Base-by-base conservation (phyloP, 2,113 vertebrate genomes). In the Heterocephalus glaber region DNA sequence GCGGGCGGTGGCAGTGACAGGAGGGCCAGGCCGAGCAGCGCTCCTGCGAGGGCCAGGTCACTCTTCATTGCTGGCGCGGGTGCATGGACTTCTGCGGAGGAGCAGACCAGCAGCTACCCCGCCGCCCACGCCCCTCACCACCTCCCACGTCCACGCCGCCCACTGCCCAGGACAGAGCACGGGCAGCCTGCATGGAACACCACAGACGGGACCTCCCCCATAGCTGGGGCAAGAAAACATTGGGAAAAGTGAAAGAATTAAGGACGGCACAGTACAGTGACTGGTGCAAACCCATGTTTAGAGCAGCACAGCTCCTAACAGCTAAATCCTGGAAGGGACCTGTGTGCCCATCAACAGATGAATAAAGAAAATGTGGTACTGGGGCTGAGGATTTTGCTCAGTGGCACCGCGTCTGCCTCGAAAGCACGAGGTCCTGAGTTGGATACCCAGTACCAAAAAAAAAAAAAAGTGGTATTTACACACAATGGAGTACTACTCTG, bases 11-110 rank as follows among this genome's bases (percentile, higher is more conserved):
- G 97, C 96, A 99, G 97, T 54, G 98, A 98, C 98, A 99, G 98
- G 98, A 98, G 98, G 98, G 98, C 97, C 97, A 99, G 97, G 97
- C 98, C 98, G 97, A 99, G 95, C 90, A 99, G 96, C 86, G 98
- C 94, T 86, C 98, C 95, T 74, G 98, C 96, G 72, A 99, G 97
- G 90, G 98, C 97, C 98, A 98, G 98, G 97, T 98, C 98, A 97
- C 97, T 98, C 98, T 96, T 98, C 99, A 99, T 99, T 95, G 97
- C 56, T 4, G 56, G 54, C 12, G 11, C 12, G 54, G 54, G 56
- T 17, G 17, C 56, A 58, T 58, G 56, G 17, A 20, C 56, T 58
- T 17, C 56, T 58, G 17, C 17, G 56, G 56, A 58, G 56, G 56
- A 58, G 16, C 5, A 58, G 56, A 58, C 60, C 22, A 24, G 6